These are phyloP conservation scores for Mactra quadrangularis DNA, from an alignment of 1,140 invertebrate genomes.

Conservation along the genomic window DNA sequence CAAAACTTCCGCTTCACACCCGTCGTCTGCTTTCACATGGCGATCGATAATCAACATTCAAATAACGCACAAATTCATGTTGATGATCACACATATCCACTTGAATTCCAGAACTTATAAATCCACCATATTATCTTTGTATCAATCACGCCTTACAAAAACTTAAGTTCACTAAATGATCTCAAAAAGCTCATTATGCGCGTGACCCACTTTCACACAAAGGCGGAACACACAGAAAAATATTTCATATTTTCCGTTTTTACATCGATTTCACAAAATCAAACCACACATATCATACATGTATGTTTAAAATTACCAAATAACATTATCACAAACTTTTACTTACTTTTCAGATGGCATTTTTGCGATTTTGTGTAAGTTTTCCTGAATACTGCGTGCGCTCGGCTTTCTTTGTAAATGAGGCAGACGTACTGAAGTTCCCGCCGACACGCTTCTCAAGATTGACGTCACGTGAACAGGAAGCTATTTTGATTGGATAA, in stretches of 20 bases:
- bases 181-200: conserved; percentile 31
- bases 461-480: conserved; percentile 53
- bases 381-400: conserved; percentile 35
- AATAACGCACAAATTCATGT: not conserved
- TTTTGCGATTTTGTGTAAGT: not conserved
- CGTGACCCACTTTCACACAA: conserved; percentile 34
- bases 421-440: conserved; percentile 56
- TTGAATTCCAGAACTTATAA: too few species aligned
- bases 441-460: conserved; percentile 59
- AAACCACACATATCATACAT: not conserved
- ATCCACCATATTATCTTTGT: too few species aligned
- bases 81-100: too few species aligned
- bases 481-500: conserved; percentile 47
- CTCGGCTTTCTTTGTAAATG: conserved; percentile 5
- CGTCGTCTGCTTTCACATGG: conserved; percentile 36
- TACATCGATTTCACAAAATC: not conserved
- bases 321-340: not conserved
- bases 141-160: too few species aligned
- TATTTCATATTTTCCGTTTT: not conserved
- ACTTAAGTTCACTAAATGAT: too few species aligned
- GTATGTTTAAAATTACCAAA: not conserved
- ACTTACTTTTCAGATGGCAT: conserved; percentile 61
- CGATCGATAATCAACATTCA: not conserved
- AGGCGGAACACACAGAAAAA: conserved; percentile 41
- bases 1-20: conserved; percentile 17